Evolutionary conservation across 2,888 invertebrate species (phyloP).

Genomic region (Julus scandinavius): DNA sequence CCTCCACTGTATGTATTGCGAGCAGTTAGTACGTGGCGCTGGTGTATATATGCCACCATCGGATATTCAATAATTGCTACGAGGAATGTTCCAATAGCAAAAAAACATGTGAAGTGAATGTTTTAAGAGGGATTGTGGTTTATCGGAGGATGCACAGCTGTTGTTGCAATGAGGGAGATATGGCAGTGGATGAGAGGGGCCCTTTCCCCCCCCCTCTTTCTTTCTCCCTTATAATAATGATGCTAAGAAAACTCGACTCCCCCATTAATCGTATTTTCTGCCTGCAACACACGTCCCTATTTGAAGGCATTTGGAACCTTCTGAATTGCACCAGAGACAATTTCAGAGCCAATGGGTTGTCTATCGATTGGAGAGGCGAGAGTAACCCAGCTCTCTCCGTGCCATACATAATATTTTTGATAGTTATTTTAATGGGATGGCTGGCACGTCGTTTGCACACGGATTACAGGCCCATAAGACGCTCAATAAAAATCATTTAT

Average conservation of each 20-base stretch:
- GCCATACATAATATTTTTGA: conserved; percentile 46
- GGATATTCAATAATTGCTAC: conserved; percentile 43
- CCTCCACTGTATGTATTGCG: conserved; percentile 23
- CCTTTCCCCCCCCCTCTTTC: not conserved
- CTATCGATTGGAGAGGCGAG: conserved; percentile 45
- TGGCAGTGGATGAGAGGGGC: not conserved
- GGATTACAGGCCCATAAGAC: conserved; percentile 43
- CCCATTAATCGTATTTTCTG: conserved; percentile 46
- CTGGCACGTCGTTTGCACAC: conserved; percentile 45
- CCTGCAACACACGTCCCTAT: conserved; percentile 31
- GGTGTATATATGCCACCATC: not conserved
- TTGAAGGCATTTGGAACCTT: conserved; percentile 40
- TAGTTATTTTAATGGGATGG: conserved; percentile 45
- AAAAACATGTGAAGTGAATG: conserved; percentile 43
- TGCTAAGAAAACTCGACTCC: conserved; percentile 43
- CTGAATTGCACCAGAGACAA: conserved; percentile 46
- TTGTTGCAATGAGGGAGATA: conserved; percentile 45
- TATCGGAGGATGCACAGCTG: conserved; percentile 46
- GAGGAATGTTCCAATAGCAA: conserved; percentile 40
- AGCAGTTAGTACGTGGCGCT: not conserved
- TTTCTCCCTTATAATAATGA: conserved; percentile 6
- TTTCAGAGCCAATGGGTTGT: conserved; percentile 45
- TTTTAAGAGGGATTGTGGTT: conserved; percentile 46
- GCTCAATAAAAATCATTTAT: conserved; percentile 40
- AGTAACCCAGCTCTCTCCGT: conserved; percentile 43